A percentile compares a stretch with the other conserved stretches of the same genome.
Conservation (phyloP, 2,888 invertebrate species). For the Cancer borealis region DNA sequence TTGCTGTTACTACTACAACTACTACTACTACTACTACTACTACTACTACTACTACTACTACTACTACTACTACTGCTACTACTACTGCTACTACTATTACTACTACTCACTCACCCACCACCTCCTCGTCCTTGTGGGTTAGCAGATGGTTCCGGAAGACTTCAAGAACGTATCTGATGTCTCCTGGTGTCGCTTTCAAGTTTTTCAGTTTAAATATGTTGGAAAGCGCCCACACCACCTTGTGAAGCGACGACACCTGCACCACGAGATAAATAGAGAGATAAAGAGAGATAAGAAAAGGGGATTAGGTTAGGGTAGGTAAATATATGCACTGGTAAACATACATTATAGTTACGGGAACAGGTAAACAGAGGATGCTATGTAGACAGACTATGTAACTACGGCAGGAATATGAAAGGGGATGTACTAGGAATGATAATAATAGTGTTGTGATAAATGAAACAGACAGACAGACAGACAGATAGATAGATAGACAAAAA, state of each 20-base stretch:
- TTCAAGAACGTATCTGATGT: background rate
- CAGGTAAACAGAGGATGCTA: background rate
- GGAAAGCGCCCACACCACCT: constrained; percentile 57
- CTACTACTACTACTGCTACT: constrained; percentile 47
- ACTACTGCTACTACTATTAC: constrained; percentile 54
- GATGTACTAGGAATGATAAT: background rate
- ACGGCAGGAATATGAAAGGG: background rate
- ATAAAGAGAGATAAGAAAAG: background rate
- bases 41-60: constrained; percentile 27
- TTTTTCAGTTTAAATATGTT: constrained; percentile 52
- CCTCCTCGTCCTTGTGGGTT: background rate
- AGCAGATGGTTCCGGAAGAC: background rate
- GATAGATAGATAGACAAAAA: background rate
- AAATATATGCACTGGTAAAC: background rate
- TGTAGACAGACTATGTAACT: background rate
- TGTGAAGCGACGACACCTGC: constrained; percentile 54
- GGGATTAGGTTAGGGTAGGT: background rate
- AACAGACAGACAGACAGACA: background rate
- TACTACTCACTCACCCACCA: constrained; percentile 51
- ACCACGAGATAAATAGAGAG: constrained; percentile 24
- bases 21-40: background rate
- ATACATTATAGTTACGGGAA: background rate
- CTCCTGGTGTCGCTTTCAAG: background rate
- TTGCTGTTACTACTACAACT: background rate
- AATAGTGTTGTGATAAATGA: background rate